These are phyloP conservation scores for Drosophila elegans DNA, from an alignment of 1,140 invertebrate genomes.

Conservation along the genomic window DNA sequence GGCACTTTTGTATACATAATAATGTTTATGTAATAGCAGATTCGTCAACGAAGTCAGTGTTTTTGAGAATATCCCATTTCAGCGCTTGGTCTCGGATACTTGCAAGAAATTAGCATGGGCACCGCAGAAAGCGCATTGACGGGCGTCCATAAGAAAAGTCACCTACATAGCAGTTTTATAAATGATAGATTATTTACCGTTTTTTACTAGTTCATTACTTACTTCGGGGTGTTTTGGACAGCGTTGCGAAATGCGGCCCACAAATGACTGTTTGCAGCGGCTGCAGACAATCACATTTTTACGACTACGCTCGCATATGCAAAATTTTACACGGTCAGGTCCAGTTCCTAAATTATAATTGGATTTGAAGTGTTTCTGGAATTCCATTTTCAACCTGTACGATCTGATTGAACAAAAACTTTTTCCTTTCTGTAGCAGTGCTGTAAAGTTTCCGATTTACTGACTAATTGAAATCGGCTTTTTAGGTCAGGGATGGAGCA, in stretches of 20 bases:
- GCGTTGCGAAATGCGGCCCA: conserved; percentile 43
- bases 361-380: conserved; percentile 3
- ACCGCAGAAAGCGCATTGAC: conserved; percentile 59
- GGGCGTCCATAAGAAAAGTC: conserved; percentile 58
- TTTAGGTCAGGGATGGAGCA: too few species aligned
- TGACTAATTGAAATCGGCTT: neutral
- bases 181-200: neutral
- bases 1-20: neutral
- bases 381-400: conserved; percentile 18
- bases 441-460: neutral
- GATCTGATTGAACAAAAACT: neutral
- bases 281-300: conserved; percentile 35
- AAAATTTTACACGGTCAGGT: conserved; percentile 2
- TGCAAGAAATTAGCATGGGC: conserved; percentile 27
- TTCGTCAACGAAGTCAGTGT: conserved; percentile 28
- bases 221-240: conserved; percentile 60
- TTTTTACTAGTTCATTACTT: neutral
- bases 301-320: conserved; percentile 56
- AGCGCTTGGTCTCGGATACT: conserved; percentile 10
- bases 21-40: conserved; percentile 6
- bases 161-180: conserved; percentile 13
- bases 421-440: neutral
- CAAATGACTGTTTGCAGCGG: conserved; percentile 44
- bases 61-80: neutral
- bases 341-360: neutral